These are phyloP conservation scores for Operophtera brumata DNA, from an alignment of 2,888 invertebrate species.

Conservation along the genomic window DNA sequence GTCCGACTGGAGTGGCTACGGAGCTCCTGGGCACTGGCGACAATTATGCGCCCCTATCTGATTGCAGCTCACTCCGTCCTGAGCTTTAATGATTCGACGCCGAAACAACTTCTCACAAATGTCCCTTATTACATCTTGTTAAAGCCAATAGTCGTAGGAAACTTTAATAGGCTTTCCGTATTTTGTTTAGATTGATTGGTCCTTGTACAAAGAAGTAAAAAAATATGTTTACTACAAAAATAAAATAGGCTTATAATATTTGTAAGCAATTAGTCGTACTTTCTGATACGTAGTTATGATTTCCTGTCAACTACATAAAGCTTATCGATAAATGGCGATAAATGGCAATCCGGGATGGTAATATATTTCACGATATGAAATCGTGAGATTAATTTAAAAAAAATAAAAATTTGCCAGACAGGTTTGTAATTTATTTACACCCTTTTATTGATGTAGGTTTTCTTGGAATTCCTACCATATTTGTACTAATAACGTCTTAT, in stretches of 20 bases:
- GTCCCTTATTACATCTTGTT: constrained; percentile 34
- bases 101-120: constrained; percentile 35
- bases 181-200: neutral
- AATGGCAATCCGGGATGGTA: constrained; percentile 18
- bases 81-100: constrained; percentile 43
- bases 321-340: constrained; percentile 6
- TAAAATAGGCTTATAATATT: constrained; percentile 1
- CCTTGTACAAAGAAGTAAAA: neutral
- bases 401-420: too few relatives aligned
- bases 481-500: too few relatives aligned
- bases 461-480: too few relatives aligned
- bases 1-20: constrained; percentile 36
- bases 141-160: constrained; percentile 26
- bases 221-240: neutral
- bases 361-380: neutral
- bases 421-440: too few relatives aligned
- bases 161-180: neutral
- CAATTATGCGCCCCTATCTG: constrained; percentile 53
- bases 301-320: constrained; percentile 12
- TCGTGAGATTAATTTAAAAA: too few relatives aligned
- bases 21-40: constrained; percentile 39
- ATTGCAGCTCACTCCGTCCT: constrained; percentile 34
- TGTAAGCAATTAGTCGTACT: constrained; percentile 8
- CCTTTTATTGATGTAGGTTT: too few relatives aligned
- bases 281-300: constrained; percentile 7